A percentile compares a stretch with the other conserved stretches of the same genome.
These are phyloP conservation scores for Halictus rubicundus DNA, from an alignment of 1,140 invertebrate genomes.

Conservation along the genomic window DNA sequence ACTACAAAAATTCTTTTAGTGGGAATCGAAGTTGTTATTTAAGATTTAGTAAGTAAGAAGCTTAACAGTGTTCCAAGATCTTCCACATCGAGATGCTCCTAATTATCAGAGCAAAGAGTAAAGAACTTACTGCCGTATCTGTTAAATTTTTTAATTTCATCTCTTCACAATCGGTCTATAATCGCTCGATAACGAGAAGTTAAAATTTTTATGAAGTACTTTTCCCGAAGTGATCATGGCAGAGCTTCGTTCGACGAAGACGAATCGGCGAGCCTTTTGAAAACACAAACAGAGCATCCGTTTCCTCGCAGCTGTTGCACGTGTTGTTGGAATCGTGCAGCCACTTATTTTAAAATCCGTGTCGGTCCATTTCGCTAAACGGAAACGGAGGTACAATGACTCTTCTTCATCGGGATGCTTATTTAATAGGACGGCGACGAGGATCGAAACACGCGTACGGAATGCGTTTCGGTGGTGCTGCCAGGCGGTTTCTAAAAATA, in stretches of 20 bases:
- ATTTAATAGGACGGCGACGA: constrained; percentile 10
- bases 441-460: constrained; percentile 2
- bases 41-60: no score
- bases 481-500: constrained; percentile 49
- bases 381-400: constrained; percentile 10
- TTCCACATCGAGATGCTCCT: no score
- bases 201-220: background rate
- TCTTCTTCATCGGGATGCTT: constrained; percentile 28
- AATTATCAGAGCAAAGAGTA: no score
- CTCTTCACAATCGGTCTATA: no score
- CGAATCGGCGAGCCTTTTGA: background rate
- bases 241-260: no score
- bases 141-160: no score
- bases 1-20: no score
- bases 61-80: no score
- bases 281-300: constrained; percentile 7
- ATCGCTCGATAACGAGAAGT: no score
- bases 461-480: constrained; percentile 23
- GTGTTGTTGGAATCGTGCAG: background rate
- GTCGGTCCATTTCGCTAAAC: constrained; percentile 3
- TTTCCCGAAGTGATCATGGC: background rate
- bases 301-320: background rate
- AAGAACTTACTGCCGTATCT: no score
- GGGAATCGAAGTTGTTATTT: no score
- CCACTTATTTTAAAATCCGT: constrained; percentile 15